Base-by-base conservation (phyloP, 2,113 vertebrate genomes). In the Sula dactylatra region DNA sequence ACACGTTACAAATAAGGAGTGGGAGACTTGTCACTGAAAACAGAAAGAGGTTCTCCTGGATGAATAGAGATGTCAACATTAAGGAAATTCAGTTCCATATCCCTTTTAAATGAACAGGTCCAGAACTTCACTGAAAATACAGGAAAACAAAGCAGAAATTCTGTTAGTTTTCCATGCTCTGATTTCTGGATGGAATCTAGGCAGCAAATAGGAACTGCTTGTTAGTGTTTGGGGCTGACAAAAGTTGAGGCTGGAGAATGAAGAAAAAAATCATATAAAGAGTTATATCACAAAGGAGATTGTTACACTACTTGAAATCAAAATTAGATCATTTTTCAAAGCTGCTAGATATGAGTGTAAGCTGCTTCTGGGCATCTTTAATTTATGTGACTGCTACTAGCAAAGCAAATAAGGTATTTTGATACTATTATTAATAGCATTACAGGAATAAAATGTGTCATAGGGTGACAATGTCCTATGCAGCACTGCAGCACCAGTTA, bases 271-370 rank as follows among this genome's bases (percentile, higher is more conserved):
- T 24, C 40, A 66, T 62, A 97, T 36, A 44, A 82, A 92, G 62
- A 87, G 61, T 72, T 90, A 5, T 84, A 78, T 87, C 82, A 86
- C 49, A 82, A 92, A 90, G 38, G 52, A 90, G 61, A 55, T 95
- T 88, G 84, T 93, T 96, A 91, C 20, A 9, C 49, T 91, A 64
- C 77, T 83, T 94, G 88, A 87, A 97, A 95, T 94, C 94, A 97
- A 96, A 97, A 96, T 96, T 81, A 97, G 81, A 96, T 94, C 64
- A 91, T 97, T 97, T 97, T 96, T 97, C 93, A 97, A 91, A 97
- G 94, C 94, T 92, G 80, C 64, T 94, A 93, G 87, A 52, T 91
- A 76, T 89, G 55, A 96, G 94, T 62, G 88, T 93, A 96, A 94
- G 91, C 52, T 95, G 88, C 94, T 96, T 96, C 74, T 80, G 76